Percentiles rank a stretch among this genome's conserved stretches.
Evolutionary conservation across 2,888 invertebrate genomes (phyloP).

Genomic region (Plebejus argus): DNA sequence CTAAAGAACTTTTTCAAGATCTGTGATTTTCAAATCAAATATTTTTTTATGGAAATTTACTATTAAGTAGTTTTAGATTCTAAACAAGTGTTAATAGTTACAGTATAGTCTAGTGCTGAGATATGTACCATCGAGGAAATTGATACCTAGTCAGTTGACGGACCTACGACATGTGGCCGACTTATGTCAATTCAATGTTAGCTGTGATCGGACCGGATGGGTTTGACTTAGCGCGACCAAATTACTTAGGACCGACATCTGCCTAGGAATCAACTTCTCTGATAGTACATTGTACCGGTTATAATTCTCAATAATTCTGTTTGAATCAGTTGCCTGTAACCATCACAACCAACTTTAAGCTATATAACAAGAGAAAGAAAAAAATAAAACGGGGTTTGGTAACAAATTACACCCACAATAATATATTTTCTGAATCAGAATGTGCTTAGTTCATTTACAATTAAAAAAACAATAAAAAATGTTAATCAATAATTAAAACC

Average conservation of each 20-base stretch:
- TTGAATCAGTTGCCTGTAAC: not conserved
- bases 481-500: not conserved
- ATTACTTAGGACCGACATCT: too few species aligned
- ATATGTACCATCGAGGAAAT: too few species aligned
- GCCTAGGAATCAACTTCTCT: too few species aligned
- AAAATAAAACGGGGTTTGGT: slow-evolving; percentile 2
- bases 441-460: not conserved
- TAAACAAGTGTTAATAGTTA: not conserved
- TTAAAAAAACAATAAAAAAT: not conserved
- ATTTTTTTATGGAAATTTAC: not conserved
- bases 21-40: not conserved
- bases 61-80: too few species aligned
- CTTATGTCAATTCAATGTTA: too few species aligned
- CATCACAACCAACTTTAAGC: not conserved
- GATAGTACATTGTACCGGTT: too few species aligned
- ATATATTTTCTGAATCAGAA: not conserved
- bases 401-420: slow-evolving; percentile 4
- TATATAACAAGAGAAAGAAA: not conserved
- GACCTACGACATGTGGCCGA: too few species aligned
- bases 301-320: not conserved
- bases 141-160: too few species aligned
- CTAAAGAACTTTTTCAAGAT: not conserved
- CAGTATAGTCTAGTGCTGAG: not conserved
- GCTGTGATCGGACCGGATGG: too few species aligned
- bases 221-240: too few species aligned